These are phyloP conservation scores for Oxygymnocypris stewartii DNA, from an alignment of 2,113 vertebrate genomes.

Conservation along the genomic window DNA sequence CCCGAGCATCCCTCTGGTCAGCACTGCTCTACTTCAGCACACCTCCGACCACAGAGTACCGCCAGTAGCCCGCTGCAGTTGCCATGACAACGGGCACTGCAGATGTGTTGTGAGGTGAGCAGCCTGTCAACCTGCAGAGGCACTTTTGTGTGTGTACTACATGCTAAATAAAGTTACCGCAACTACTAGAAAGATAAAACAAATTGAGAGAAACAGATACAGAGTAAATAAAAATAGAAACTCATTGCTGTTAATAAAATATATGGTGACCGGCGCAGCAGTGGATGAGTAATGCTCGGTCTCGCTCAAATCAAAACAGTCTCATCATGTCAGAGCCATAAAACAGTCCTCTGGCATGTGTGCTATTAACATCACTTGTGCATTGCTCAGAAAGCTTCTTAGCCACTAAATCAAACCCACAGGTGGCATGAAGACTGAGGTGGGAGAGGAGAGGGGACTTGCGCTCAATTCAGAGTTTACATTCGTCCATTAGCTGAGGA, in stretches of 20 bases:
- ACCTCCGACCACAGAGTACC: slow-evolving; percentile 28
- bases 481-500: slow-evolving; percentile 26
- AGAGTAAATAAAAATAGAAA: slow-evolving; percentile 23
- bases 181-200: slow-evolving; percentile 10
- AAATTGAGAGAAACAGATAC: slow-evolving; percentile 26
- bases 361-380: slow-evolving; percentile 45
- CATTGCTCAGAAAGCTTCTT: slow-evolving; percentile 47
- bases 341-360: slow-evolving; percentile 49
- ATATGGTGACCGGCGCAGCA: slow-evolving; percentile 7
- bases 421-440: slow-evolving; percentile 36
- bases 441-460: not conserved
- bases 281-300: slow-evolving; percentile 43
- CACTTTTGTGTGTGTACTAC: slow-evolving; percentile 20
- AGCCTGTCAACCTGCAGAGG: slow-evolving; percentile 50
- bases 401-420: slow-evolving; percentile 49
- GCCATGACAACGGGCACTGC: slow-evolving; percentile 69
- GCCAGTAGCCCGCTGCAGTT: slow-evolving; percentile 61
- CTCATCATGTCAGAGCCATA: too few species aligned
- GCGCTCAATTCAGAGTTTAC: slow-evolving; percentile 21
- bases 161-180: slow-evolving; percentile 52
- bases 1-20: slow-evolving; percentile 41
- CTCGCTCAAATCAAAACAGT: slow-evolving; percentile 41
- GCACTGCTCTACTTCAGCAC: slow-evolving; percentile 45
- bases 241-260: slow-evolving; percentile 45
- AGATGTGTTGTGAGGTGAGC: slow-evolving; percentile 53